Evolutionary conservation across 2,797 vertebrate species (phyloP).

Genomic region (Muscicapa striata): DNA sequence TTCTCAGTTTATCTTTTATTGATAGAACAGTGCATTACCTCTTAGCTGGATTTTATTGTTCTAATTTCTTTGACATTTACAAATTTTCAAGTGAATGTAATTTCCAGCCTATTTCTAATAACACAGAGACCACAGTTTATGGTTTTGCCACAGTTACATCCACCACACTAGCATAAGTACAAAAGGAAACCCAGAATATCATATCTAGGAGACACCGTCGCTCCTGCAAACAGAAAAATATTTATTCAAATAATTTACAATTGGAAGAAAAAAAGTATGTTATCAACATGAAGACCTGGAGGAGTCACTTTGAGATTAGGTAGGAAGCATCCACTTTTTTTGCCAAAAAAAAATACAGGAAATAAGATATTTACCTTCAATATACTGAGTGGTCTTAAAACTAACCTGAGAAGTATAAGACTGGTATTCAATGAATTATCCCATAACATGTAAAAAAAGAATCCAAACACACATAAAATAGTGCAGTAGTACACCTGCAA

Average conservation of each 20-base stretch:
- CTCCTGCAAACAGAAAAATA: not conserved
- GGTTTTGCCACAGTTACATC: not conserved
- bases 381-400: not conserved
- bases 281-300: not conserved
- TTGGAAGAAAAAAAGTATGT: not conserved
- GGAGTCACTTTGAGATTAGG: not conserved
- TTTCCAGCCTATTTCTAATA: not conserved
- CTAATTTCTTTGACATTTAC: not conserved
- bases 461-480: not conserved
- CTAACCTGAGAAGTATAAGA: not conserved
- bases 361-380: not conserved
- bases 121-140: not conserved
- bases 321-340: not conserved
- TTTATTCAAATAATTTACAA: not conserved
- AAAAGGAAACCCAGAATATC: not conserved
- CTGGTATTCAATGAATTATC: not conserved
- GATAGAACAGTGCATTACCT: not conserved
- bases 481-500: not conserved
- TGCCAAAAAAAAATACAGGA: not conserved
- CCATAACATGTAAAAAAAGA: not conserved
- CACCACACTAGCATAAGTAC: not conserved
- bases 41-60: not conserved
- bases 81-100: not conserved
- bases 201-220: not conserved
- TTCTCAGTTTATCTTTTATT: not conserved